phyloP scores from a whole-genome alignment of 2,888 invertebrate genomes.

The Sussaba pulchella region DNA sequence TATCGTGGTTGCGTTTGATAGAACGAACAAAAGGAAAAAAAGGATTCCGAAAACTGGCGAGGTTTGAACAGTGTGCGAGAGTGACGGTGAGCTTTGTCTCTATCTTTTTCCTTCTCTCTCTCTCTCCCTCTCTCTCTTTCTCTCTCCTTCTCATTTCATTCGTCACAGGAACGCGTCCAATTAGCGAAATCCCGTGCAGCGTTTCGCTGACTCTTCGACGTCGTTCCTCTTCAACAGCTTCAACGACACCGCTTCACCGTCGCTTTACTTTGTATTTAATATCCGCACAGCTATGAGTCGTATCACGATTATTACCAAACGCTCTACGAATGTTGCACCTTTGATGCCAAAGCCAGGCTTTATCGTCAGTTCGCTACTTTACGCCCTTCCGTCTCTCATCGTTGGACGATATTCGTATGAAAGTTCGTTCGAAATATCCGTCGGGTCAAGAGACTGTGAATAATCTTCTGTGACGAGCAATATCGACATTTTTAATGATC shows the following conservation, averaged over 20 bases:
- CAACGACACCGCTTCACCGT: neutral
- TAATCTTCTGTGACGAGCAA: too few relatives aligned
- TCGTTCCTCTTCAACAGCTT: neutral
- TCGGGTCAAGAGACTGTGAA: neutral
- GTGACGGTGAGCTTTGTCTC: constrained; percentile 13
- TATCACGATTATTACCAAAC: constrained; percentile 11
- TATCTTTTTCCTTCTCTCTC: too few relatives aligned
- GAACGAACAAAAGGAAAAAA: constrained; percentile 5
- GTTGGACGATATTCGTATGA: neutral
- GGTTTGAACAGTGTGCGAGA: neutral
- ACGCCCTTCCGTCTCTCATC: neutral
- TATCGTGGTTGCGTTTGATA: neutral
- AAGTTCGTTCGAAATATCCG: too few relatives aligned
- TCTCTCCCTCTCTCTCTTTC: too few relatives aligned
- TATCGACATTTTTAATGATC: too few relatives aligned
- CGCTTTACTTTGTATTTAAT: constrained; percentile 6
- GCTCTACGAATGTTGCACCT: constrained; percentile 16
- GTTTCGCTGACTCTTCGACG: constrained; percentile 16
- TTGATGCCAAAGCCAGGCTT: constrained; percentile 20
- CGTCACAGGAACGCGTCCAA: constrained; percentile 28
- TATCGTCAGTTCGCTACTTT: neutral
- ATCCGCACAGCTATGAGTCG: neutral
- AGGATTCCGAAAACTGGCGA: neutral
- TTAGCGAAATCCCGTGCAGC: constrained; percentile 33
- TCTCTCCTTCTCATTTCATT: constrained; percentile 28